phyloP scores from a whole-genome alignment of 2,888 invertebrate species.

The Drosophila flavopinicola region DNA sequence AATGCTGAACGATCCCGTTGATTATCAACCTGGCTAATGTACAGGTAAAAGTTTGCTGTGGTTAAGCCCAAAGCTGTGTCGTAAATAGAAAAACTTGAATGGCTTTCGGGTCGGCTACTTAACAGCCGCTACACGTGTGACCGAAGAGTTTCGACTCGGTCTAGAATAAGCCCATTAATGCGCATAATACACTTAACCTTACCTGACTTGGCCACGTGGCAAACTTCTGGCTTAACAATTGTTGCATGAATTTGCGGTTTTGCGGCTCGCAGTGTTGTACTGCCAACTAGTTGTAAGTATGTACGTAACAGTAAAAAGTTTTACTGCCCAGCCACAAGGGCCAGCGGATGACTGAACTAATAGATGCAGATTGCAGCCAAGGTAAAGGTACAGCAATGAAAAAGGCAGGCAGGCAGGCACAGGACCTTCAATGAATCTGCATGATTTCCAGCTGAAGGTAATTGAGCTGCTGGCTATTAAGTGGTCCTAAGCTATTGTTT shows the following conservation, averaged over 20 bases:
- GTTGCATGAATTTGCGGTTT: slow-evolving; percentile 73
- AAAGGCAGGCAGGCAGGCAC: background rate
- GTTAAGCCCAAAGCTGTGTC: slow-evolving; percentile 39
- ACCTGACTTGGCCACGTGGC: slow-evolving; percentile 59
- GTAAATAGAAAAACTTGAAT: slow-evolving; percentile 61
- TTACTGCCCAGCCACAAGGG: slow-evolving; percentile 40
- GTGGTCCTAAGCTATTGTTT: slow-evolving; percentile 35
- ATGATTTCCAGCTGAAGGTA: slow-evolving; percentile 44
- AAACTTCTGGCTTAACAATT: slow-evolving; percentile 69
- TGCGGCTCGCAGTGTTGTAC: slow-evolving; percentile 11
- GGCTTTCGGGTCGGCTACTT: slow-evolving; percentile 47
- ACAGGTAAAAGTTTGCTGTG: slow-evolving; percentile 37
- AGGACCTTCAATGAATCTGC: slow-evolving; percentile 8
- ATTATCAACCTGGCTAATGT: slow-evolving; percentile 48
- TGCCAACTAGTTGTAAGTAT: slow-evolving; percentile 39
- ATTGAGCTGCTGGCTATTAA: slow-evolving; percentile 54
- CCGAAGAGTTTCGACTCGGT: slow-evolving; percentile 51
- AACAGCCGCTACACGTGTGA: slow-evolving; percentile 66
- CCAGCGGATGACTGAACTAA: slow-evolving; percentile 30
- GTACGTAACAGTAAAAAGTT: slow-evolving; percentile 51
- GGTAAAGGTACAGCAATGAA: background rate
- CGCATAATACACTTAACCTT: slow-evolving; percentile 67
- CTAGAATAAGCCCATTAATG: slow-evolving; percentile 57
- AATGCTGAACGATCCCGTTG: slow-evolving; percentile 33
- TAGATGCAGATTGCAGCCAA: slow-evolving; percentile 34